Evolutionary conservation across 2,113 vertebrate genomes (phyloP).

Genomic region (Phoxinus phoxinus): DNA sequence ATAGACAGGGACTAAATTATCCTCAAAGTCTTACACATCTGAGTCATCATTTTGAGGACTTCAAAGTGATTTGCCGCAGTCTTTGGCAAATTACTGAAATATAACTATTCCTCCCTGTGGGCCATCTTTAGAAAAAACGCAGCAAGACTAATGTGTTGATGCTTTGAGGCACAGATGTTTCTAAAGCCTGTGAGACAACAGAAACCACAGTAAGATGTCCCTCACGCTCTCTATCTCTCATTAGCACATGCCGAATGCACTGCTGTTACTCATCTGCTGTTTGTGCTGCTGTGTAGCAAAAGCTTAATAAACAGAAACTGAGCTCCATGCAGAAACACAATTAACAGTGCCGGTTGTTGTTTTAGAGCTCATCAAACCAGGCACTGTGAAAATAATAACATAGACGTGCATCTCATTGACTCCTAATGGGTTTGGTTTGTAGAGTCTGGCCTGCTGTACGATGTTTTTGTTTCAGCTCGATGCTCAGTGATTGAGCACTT

Average conservation of each 20-base stretch:
- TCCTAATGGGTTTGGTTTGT: slow-evolving; percentile 15
- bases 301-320: slow-evolving; percentile 17
- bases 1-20: background rate
- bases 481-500: background rate
- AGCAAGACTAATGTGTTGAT: background rate
- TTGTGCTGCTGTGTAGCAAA: slow-evolving; percentile 20
- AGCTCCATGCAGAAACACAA: slow-evolving; percentile 35
- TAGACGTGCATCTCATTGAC: slow-evolving; percentile 40
- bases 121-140: background rate
- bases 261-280: slow-evolving; percentile 42
- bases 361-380: slow-evolving; percentile 46
- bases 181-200: slow-evolving; percentile 1
- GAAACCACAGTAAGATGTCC: background rate
- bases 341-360: slow-evolving; percentile 28
- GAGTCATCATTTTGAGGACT: background rate
- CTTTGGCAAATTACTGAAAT: slow-evolving; percentile 1
- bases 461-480: slow-evolving; percentile 34
- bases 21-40: background rate
- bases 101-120: background rate
- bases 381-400: slow-evolving; percentile 28
- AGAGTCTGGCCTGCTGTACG: background rate
- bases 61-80: background rate
- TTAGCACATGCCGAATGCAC: slow-evolving; percentile 29
- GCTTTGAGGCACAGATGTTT: slow-evolving; percentile 19
- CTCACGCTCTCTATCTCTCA: background rate